Conservation (phyloP, 2,797 vertebrate genomes). For the Pristis pectinata region DNA sequence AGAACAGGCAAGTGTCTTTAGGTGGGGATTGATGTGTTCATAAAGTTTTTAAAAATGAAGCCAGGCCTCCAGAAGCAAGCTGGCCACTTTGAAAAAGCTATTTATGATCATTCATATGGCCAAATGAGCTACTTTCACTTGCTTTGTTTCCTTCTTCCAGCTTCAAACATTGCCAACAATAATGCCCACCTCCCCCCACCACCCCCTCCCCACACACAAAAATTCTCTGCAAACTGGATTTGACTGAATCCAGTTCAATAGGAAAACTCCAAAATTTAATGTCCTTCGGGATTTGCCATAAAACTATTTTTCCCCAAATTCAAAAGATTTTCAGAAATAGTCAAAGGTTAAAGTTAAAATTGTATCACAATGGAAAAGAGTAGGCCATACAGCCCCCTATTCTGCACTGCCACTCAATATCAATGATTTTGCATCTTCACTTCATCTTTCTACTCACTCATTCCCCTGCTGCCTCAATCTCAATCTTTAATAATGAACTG, state of each 20-base stretch:
- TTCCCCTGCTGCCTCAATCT: background rate
- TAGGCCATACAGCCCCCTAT: background rate
- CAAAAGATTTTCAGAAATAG: background rate
- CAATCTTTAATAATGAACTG: background rate
- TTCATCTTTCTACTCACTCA: background rate
- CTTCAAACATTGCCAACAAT: background rate
- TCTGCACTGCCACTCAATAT: background rate
- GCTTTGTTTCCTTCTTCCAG: background rate
- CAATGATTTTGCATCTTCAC: background rate
- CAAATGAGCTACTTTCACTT: background rate
- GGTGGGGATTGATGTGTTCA: background rate
- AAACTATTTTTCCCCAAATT: too few relatives aligned
- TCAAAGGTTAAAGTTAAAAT: background rate
- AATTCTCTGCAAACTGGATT: too few relatives aligned
- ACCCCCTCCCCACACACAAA: constrained; percentile 48
- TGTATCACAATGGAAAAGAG: background rate
- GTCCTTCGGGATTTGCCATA: too few relatives aligned
- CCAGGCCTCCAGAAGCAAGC: background rate
- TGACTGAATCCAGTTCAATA: constrained; percentile 39
- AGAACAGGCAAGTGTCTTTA: background rate
- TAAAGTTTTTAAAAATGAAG: background rate
- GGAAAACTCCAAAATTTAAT: background rate
- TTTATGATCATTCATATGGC: background rate
- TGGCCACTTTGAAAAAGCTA: background rate
- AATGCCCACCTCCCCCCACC: too few relatives aligned